These are phyloP conservation scores for Bubo blakistoni DNA, from an alignment of 2,113 vertebrate species.

Conservation along the genomic window DNA sequence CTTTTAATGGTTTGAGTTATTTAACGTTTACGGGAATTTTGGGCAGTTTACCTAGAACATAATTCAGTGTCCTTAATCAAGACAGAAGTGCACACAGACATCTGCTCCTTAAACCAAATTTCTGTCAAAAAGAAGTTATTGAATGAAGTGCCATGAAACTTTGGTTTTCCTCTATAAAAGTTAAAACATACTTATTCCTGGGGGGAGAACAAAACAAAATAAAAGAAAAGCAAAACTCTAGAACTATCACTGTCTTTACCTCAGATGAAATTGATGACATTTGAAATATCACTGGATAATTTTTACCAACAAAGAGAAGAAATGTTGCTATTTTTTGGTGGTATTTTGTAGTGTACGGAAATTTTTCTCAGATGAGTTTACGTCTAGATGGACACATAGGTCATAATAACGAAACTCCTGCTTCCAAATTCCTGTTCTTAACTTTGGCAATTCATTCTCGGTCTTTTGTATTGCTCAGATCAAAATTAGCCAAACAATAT, in stretches of 20 bases:
- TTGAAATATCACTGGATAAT: background rate
- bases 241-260: background rate
- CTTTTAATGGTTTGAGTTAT: background rate
- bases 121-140: background rate
- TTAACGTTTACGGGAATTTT: background rate
- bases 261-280: background rate
- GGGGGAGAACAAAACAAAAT: background rate
- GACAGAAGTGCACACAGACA: background rate
- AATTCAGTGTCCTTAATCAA: background rate
- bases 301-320: background rate
- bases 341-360: background rate
- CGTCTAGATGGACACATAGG: background rate
- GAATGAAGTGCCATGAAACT: background rate
- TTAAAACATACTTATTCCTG: background rate
- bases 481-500: background rate
- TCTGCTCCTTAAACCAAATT: background rate
- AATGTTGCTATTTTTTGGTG: fast-evolving
- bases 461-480: background rate
- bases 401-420: background rate
- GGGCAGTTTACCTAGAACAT: background rate
- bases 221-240: background rate
- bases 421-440: background rate
- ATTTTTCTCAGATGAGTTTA: background rate
- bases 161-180: background rate
- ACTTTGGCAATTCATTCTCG: background rate